Conservation (phyloP, 1,140 invertebrate genomes). For the Acromyrmex echinatior region DNA sequence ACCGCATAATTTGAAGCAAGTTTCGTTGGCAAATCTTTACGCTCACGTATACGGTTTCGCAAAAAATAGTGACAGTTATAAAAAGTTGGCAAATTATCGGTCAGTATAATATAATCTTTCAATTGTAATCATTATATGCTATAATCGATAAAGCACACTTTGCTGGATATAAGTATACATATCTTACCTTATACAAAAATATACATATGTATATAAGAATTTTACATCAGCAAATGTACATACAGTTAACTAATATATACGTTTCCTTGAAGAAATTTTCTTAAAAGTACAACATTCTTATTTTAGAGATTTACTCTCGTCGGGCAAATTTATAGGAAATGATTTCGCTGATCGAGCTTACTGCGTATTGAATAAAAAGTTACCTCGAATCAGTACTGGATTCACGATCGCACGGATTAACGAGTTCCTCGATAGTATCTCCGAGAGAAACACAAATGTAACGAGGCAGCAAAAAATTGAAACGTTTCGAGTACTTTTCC, state of each 20-base stretch:
- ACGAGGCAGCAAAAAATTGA: conserved; percentile 85
- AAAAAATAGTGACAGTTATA: conserved; percentile 89
- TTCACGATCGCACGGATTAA: conserved; percentile 91
- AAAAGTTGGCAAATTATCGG: conserved; percentile 89
- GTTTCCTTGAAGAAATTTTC: not conserved
- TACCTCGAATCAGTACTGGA: conserved; percentile 84
- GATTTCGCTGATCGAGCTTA: conserved; percentile 93
- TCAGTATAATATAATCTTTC: conserved; percentile 54
- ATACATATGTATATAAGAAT: not conserved
- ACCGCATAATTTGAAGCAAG: conserved; percentile 90
- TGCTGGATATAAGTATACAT: too few relatives aligned
- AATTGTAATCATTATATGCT: too few relatives aligned
- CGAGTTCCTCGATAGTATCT: conserved; percentile 90
- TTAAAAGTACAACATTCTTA: not conserved
- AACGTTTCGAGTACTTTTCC: conserved; percentile 79
- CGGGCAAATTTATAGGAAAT: conserved; percentile 80
- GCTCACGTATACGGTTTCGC: conserved; percentile 90
- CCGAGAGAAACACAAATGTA: conserved; percentile 85
- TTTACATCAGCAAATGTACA: not conserved
- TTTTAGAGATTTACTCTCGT: conserved; percentile 81
- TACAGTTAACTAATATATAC: not conserved
- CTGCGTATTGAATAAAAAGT: conserved; percentile 90
- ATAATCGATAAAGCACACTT: too few relatives aligned
- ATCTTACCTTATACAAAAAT: too few relatives aligned
- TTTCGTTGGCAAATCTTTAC: conserved; percentile 89